Evolutionary conservation across 2,797 vertebrate genomes (phyloP).

Genomic region (Rhadinocentrus ornatus): DNA sequence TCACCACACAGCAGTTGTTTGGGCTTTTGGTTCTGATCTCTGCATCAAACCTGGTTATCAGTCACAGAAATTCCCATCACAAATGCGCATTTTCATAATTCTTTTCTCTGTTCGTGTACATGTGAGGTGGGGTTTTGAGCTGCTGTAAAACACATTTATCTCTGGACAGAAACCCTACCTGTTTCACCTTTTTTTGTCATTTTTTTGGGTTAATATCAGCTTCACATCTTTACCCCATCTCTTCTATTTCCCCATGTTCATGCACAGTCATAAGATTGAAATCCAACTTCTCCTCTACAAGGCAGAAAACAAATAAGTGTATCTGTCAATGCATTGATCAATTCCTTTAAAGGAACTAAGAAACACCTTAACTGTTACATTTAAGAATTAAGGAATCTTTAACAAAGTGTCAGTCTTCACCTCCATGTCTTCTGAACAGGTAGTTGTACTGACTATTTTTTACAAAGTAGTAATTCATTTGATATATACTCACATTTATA

Average conservation of each 20-base stretch:
- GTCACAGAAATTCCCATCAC: not conserved
- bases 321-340: conserved; percentile 20
- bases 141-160: not conserved
- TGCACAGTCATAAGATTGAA: conserved; percentile 17
- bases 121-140: not conserved
- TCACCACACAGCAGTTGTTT: too few species aligned
- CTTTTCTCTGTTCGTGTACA: not conserved
- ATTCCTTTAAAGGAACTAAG: conserved; percentile 25
- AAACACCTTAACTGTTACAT: too few species aligned
- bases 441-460: not conserved
- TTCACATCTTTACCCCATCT: conserved; percentile 6
- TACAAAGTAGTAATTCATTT: not conserved
- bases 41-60: too few species aligned
- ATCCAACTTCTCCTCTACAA: conserved; percentile 37
- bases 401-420: too few species aligned
- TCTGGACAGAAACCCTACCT: not conserved
- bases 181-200: not conserved
- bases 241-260: not conserved
- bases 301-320: not conserved
- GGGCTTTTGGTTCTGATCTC: too few species aligned
- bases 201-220: not conserved
- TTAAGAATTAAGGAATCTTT: too few species aligned
- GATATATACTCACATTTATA: conserved; percentile 89
- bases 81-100: not conserved
- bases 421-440: not conserved